Evolutionary conservation across 2,888 invertebrate species (phyloP).

Genomic region (Machimus rusticus): DNA sequence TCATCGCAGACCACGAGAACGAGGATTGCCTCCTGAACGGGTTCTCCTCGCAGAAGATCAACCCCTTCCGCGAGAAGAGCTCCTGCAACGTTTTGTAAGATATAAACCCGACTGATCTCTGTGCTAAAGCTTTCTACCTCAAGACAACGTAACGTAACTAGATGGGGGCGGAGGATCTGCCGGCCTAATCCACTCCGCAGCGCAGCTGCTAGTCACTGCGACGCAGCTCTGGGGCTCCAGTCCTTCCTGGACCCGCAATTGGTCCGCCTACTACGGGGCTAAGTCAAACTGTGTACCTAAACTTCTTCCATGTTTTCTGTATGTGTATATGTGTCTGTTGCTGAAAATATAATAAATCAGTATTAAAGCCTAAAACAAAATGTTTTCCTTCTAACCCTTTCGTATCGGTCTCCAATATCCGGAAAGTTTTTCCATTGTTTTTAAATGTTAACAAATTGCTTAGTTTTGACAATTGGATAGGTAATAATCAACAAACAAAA

Average conservation of each 20-base stretch:
- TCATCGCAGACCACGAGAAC: conserved; percentile 87
- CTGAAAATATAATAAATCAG: conserved; percentile 9
- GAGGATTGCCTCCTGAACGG: conserved; percentile 94
- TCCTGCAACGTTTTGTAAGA: conserved; percentile 76
- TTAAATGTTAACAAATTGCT: too few species aligned
- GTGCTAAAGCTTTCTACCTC: conserved; percentile 30
- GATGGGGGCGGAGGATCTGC: neutral
- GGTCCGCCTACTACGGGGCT: neutral
- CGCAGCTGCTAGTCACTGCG: neutral
- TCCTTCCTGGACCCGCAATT: neutral
- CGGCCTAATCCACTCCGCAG: neutral
- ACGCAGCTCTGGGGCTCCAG: neutral
- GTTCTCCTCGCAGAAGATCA: conserved; percentile 89
- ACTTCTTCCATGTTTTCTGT: conserved; percentile 9
- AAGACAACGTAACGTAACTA: neutral
- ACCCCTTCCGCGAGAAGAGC: conserved; percentile 91
- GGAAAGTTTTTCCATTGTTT: too few species aligned
- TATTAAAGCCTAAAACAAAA: neutral
- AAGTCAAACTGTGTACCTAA: neutral
- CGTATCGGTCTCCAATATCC: too few species aligned
- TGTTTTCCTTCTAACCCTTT: neutral
- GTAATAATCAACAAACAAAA: too few species aligned
- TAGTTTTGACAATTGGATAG: too few species aligned
- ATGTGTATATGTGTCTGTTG: conserved; percentile 2
- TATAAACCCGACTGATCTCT: neutral